phyloP scores from a whole-genome alignment of 2,797 vertebrate genomes.

The Scyliorhinus canicula region DNA sequence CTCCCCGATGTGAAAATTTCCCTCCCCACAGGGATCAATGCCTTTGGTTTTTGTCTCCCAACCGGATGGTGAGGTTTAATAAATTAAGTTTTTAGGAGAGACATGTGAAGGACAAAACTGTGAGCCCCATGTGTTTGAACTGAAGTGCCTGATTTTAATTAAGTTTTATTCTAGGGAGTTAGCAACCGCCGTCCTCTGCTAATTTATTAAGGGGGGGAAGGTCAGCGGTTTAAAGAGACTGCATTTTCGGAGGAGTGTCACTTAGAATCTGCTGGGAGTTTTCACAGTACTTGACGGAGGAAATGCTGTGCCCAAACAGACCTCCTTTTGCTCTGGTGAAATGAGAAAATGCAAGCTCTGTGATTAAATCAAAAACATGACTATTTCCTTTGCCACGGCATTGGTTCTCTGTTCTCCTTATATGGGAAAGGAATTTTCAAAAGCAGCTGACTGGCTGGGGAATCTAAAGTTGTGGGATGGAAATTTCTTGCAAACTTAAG shows the following conservation, averaged over 20 bases:
- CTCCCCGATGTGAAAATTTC: background rate
- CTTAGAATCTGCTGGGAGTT: background rate
- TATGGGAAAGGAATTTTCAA: slow-evolving; percentile 76
- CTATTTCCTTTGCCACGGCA: slow-evolving; percentile 66
- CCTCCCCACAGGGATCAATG: background rate
- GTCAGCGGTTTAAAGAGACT: background rate
- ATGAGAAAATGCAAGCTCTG: slow-evolving; percentile 56
- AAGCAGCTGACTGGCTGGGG: slow-evolving; percentile 58
- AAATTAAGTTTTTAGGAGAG: background rate
- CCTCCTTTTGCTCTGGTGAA: background rate
- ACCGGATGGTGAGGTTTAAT: background rate
- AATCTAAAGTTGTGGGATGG: slow-evolving; percentile 57
- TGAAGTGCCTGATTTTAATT: slow-evolving; percentile 3
- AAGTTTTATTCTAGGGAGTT: slow-evolving; percentile 1
- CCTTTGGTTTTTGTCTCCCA: background rate
- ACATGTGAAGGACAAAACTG: background rate
- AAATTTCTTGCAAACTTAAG: slow-evolving; percentile 53
- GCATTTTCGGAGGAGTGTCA: background rate
- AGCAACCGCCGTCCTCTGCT: background rate
- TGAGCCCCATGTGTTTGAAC: background rate
- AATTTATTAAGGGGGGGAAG: background rate
- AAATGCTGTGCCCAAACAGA: background rate
- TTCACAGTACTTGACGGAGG: background rate
- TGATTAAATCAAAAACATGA: slow-evolving; percentile 68
- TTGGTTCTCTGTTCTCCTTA: slow-evolving; percentile 61